These are phyloP conservation scores for Lepidurus couesii DNA, from an alignment of 1,140 invertebrate genomes.

Conservation along the genomic window DNA sequence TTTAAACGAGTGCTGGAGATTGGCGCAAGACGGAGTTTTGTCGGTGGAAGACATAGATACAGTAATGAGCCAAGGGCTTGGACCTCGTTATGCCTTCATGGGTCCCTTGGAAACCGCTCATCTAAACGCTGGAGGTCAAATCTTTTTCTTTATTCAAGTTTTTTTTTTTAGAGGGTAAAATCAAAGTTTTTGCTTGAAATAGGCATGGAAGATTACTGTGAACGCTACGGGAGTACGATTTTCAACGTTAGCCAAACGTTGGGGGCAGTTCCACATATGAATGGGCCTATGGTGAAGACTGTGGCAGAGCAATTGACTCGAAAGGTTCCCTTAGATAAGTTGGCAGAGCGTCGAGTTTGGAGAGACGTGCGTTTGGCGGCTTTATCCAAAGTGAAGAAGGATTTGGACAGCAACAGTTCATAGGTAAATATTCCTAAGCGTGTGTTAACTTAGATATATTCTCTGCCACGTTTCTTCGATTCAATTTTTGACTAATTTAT, in stretches of 20 bases:
- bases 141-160: constrained; percentile 25
- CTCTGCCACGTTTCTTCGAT: no score
- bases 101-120: constrained; percentile 91
- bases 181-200: constrained; percentile 30
- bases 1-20: constrained; percentile 83
- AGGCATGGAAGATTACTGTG: constrained; percentile 64
- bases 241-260: constrained; percentile 68
- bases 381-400: constrained; percentile 72
- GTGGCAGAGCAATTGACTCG: constrained; percentile 58
- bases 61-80: constrained; percentile 90
- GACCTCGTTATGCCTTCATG: constrained; percentile 89
- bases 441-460: background rate
- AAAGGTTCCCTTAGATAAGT: constrained; percentile 65
- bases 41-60: constrained; percentile 83
- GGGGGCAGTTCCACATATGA: constrained; percentile 65
- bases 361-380: constrained; percentile 75
- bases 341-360: constrained; percentile 70
- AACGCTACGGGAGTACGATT: constrained; percentile 72
- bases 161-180: constrained; percentile 38
- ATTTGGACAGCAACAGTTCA: constrained; percentile 46
- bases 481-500: no score
- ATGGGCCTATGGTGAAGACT: constrained; percentile 50
- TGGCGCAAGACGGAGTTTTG: constrained; percentile 76
- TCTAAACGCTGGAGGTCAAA: constrained; percentile 82
- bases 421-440: background rate